Base-by-base conservation (phyloP, 2,113 vertebrate species). In the Lates calcarifer region DNA sequence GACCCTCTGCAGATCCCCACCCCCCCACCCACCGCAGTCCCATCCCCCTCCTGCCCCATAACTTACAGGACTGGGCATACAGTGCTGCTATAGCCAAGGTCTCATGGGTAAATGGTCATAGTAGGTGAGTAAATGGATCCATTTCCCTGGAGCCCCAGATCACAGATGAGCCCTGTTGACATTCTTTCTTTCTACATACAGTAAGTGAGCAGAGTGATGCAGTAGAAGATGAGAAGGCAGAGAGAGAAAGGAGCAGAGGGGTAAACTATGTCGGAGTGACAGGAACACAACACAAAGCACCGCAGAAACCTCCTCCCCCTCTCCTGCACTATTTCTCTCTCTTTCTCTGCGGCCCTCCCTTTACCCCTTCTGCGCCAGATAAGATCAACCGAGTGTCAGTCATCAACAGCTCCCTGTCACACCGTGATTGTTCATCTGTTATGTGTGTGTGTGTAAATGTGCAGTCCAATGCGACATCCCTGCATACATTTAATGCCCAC, bases 311-410 rank as follows among this genome's bases (percentile, higher is more conserved):
- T 63, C 26, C 28, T n/a, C 31, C 15, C 49, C 24, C 33, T 62
- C 29, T 15, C 49, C 79, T 28, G 26, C 66, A 58, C 77, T 73
- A 78, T 43, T 82, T 58, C 57, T 65, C 77, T 74, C 66, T 68
- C 45, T 69, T 74, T 79, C 72, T 85, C 88, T 63, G 47, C 31
- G 35, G 67, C 57, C 73, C 74, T 91, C 74, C 45, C 79, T 89
- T 75, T 81, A 88, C 82, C 82, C 76, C 74, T 73, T 87, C 60
- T 77, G 86, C 39, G 31, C 79, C 95, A 95, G 97, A 96, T 98
- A 96, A 97, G 96, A 96, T 96, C 95, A 95, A 95, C 95, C 89
- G 72, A 90, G 94, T 96, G 96, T 97, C 96, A 97, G 94, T 94
- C 95, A 95, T 96, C 95, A 92, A 92, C 88, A 90, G 95, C 96